Evolutionary conservation across 2,113 vertebrate species (phyloP).

Genomic region (Synchiropus splendidus): DNA sequence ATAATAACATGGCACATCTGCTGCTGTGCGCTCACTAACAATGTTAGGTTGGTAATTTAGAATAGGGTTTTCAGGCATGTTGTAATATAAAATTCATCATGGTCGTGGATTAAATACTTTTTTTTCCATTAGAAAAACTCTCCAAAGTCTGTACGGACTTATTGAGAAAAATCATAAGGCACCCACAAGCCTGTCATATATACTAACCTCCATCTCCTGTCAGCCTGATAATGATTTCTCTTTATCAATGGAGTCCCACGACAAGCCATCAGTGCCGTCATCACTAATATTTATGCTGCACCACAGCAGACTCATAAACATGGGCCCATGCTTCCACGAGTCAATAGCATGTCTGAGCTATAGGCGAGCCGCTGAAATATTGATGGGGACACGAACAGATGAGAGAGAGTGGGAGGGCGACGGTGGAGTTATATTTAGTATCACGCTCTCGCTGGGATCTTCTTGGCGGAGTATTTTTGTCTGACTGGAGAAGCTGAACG

Average conservation of each 20-base stretch:
- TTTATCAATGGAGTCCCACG: not conserved
- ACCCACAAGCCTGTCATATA: not conserved
- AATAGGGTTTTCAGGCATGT: too few relatives aligned
- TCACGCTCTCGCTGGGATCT: slow-evolving; percentile 23
- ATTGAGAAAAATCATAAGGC: too few relatives aligned
- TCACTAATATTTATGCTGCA: slow-evolving; percentile 3
- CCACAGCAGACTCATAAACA: slow-evolving; percentile 16
- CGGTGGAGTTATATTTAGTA: slow-evolving; percentile 44
- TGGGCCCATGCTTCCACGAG: slow-evolving; percentile 8
- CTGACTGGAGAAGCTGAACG: slow-evolving; percentile 29
- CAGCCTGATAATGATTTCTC: not conserved
- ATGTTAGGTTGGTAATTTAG: too few relatives aligned
- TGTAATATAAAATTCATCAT: too few relatives aligned
- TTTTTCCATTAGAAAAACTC: too few relatives aligned
- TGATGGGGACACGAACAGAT: slow-evolving; percentile 34
- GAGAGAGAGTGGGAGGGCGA: slow-evolving; percentile 19
- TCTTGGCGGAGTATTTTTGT: slow-evolving; percentile 34
- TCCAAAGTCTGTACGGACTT: too few relatives aligned
- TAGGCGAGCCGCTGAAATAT: slow-evolving; percentile 28
- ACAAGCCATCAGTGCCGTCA: not conserved
- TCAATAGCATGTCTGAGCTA: slow-evolving; percentile 18
- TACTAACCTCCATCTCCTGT: too few relatives aligned
- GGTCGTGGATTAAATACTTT: too few relatives aligned
- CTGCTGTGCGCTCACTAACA: too few relatives aligned
- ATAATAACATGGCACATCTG: too few relatives aligned